Base-by-base conservation (phyloP, 2,113 vertebrate species). In the Panurus biarmicus region DNA sequence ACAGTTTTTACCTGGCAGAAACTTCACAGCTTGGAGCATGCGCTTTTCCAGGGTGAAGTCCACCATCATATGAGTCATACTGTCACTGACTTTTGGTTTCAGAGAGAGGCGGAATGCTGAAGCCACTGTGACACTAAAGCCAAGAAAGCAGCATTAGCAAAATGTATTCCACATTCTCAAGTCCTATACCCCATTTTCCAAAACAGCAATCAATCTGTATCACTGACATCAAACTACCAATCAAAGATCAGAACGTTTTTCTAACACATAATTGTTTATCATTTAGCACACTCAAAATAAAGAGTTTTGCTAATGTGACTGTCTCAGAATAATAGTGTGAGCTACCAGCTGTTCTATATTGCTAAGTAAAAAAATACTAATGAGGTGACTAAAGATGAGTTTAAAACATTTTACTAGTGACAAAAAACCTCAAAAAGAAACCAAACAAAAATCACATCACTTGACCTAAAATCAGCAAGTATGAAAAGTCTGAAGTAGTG, bases 11-110 rank as follows among this genome's bases (percentile, higher is more conserved):
- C 99, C 99, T 94, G 99, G 98, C 91, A 99, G 98, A 97, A 99
- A 99, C 96, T 98, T 97, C 25, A 99, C 97, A 66, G 96, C 92
- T 53, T 98, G 98, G 80, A 99, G 98, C 85, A 98, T 98, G 73
- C 85, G 97, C 86, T 97, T 98, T 96, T 99, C 99, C 45, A 97
- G 87, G 90, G 98, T 94, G 40, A 99, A 99, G 97, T 99, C 99
- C 66, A 99, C 99, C 79, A 98, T 99, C 92, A 99, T 96, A 25
- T 99, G 98, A 56, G 98, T 98, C 99, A 99, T 99, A 92, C 97
- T 98, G 72, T 98, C 98, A 45, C 98, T 98, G 93, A 98, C 98
- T 42, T 97, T 97, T 42, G 98, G 98, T 95, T 98, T 99, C 96
- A 99, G 97, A 33, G 98, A 98, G 81, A 99, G 96, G 47, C 98